Conservation (phyloP, 2,888 invertebrate genomes). For the Tenthredo scrophulariae region DNA sequence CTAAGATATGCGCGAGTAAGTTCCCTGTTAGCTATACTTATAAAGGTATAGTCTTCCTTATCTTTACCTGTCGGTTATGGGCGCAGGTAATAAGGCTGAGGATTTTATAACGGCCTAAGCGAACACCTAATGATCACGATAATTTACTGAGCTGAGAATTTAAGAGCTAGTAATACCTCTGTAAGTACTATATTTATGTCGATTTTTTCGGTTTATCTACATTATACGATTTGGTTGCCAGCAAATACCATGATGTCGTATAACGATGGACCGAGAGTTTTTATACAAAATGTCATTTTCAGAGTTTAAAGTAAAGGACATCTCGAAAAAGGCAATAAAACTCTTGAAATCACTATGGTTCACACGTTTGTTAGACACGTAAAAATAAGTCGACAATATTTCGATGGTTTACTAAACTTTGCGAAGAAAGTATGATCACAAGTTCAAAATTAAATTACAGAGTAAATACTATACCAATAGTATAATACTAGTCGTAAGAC, state of each 20-base stretch:
- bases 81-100: not conserved
- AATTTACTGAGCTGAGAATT: not conserved
- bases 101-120: not conserved
- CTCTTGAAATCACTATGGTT: not conserved
- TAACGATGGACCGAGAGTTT: not conserved
- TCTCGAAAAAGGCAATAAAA: not conserved
- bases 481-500: not conserved
- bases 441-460: not conserved
- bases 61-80: not conserved
- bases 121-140: not conserved
- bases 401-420: not conserved
- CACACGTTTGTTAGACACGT: not conserved
- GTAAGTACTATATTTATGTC: not conserved
- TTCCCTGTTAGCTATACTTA: slow-evolving; percentile 1
- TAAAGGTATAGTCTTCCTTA: not conserved
- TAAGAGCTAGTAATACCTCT: not conserved
- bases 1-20: slow-evolving; percentile 9
- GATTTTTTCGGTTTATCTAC: not conserved
- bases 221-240: not conserved
- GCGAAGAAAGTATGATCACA: not conserved
- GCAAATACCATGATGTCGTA: not conserved
- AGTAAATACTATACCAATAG: too few relatives aligned
- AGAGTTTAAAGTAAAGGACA: not conserved
- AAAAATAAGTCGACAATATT: not conserved
- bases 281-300: not conserved